Conservation (phyloP, 1,140 invertebrate genomes). For the Teleopsis dalmanni region DNA sequence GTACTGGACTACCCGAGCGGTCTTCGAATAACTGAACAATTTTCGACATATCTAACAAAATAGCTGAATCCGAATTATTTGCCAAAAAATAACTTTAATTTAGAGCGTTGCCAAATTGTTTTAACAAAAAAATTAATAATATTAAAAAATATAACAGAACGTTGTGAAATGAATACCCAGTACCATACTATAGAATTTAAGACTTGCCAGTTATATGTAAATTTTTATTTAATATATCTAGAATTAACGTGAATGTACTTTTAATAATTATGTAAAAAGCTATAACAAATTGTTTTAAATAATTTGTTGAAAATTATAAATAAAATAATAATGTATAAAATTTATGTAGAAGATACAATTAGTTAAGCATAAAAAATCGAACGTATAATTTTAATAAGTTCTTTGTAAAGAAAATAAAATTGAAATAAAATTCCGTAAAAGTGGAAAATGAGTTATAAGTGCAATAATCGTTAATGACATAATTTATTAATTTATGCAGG, state of each 20-base stretch:
- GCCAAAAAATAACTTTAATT: not conserved
- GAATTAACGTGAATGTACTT: constrained; percentile 1
- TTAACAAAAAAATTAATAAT: no score
- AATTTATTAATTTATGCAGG: constrained; percentile 15
- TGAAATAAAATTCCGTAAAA: constrained; percentile 9
- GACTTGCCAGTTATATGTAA: not conserved
- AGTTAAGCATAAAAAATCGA: constrained; percentile 1
- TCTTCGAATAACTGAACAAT: constrained; percentile 37
- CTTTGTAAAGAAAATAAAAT: no score
- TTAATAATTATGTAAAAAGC: not conserved
- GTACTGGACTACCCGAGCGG: constrained; percentile 38
- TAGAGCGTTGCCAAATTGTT: no score
- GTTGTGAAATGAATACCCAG: constrained; percentile 1
- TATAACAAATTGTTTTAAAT: not conserved
- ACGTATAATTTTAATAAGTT: no score
- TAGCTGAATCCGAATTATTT: no score
- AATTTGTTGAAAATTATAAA: constrained; percentile 2
- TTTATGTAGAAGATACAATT: no score
- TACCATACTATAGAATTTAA: constrained; percentile 1
- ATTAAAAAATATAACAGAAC: no score
- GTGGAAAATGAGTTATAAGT: constrained; percentile 17
- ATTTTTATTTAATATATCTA: constrained; percentile 1
- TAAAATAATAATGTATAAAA: not conserved
- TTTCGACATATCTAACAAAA: no score
- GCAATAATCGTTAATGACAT: constrained; percentile 14